These are phyloP conservation scores for Ceyx erithaca DNA, from an alignment of 2,797 vertebrate species.

Conservation along the genomic window DNA sequence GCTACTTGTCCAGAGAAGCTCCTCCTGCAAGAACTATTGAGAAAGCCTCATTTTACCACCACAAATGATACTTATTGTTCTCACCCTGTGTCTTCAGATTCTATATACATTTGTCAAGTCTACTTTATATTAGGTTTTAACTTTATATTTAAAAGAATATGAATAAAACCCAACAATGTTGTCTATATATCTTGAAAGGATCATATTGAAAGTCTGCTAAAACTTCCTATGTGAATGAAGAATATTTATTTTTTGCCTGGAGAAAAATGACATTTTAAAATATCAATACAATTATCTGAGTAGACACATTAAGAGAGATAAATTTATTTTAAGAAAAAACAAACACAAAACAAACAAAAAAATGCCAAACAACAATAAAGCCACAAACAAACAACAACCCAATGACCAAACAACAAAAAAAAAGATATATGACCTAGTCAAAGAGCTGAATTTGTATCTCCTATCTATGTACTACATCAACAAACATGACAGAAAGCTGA, in stretches of 20 bases:
- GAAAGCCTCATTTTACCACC: not conserved
- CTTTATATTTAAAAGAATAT: not conserved
- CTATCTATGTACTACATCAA: not conserved
- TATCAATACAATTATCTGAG: not conserved
- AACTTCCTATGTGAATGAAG: not conserved
- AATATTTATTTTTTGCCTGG: not conserved
- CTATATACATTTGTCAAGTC: not conserved
- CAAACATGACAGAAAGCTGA: not conserved
- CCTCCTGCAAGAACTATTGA: not conserved
- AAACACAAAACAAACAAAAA: not conserved
- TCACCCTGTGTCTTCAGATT: not conserved
- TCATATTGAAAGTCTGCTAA: not conserved
- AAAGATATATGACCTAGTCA: not conserved
- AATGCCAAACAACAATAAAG: too few relatives aligned
- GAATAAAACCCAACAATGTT: not conserved
- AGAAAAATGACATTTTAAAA: conserved; percentile 1
- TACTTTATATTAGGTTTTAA: not conserved
- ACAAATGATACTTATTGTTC: not conserved
- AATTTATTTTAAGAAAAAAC: not conserved
- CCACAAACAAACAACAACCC: too few relatives aligned
- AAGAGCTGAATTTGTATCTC: not conserved
- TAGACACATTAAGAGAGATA: not conserved
- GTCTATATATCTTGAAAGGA: not conserved
- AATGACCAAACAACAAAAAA: not conserved
- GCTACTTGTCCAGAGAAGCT: not conserved